Percentiles rank a stretch among this genome's conserved stretches.
Conservation (phyloP, 2,113 vertebrate species). For the Haplochromis burtoni region DNA sequence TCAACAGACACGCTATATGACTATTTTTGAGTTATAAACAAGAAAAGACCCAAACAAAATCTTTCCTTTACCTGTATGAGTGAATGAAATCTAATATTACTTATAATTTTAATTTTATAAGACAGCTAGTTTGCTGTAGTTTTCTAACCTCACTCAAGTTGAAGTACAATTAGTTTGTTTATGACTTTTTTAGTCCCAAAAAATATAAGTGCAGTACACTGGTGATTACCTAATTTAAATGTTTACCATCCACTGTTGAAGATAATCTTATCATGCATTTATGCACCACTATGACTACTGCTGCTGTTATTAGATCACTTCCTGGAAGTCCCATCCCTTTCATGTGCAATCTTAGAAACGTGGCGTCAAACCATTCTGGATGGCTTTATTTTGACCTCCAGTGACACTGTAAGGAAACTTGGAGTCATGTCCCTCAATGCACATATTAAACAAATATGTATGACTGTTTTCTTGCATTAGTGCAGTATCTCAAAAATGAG, state of each 20-base stretch:
- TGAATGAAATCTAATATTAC: not conserved
- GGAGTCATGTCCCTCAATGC: not conserved
- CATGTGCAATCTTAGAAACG: not conserved
- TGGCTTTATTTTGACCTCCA: not conserved
- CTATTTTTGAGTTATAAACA: not conserved
- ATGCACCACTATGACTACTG: not conserved
- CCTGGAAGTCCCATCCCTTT: not conserved
- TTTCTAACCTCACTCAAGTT: not conserved
- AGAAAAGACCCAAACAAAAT: not conserved
- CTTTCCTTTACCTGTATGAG: not conserved
- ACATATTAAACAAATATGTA: not conserved
- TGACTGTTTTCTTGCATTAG: not conserved
- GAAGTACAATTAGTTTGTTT: not conserved
- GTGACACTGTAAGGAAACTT: not conserved
- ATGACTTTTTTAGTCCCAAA: not conserved
- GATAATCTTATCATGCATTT: not conserved
- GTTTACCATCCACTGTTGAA: not conserved
- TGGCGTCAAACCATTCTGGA: not conserved
- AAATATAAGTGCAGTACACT: not conserved
- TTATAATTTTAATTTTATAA: not conserved
- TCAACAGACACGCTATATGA: not conserved
- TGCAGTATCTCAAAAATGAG: not conserved
- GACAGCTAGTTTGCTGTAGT: not conserved
- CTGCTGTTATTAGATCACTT: not conserved
- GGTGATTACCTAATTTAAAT: not conserved